Evolutionary conservation across 1,140 invertebrate species (phyloP), one percentile per base, ranked within the genome.

Genomic region (Acyrthosiphon pisum): DNA sequence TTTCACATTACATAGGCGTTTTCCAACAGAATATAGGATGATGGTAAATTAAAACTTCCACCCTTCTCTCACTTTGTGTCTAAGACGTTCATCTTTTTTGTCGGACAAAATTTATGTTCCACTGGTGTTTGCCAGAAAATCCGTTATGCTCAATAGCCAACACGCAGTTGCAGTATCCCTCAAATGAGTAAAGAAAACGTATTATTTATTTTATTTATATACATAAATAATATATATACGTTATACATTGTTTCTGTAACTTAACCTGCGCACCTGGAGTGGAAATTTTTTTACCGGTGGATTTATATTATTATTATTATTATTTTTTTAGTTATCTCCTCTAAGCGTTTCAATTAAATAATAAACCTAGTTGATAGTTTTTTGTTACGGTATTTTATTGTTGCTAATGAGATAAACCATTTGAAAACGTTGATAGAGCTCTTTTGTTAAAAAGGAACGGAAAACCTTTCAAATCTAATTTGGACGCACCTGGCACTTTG

Each of bases 381-480:
- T 76, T n/a, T n/a, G 4, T 56, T 56, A 56, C 14, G n/a, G 46
- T 87, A 53, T 89, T 48, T 37, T 89, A 41, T 89, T 89, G 35
- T 56, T 56, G 22, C 18, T 89, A 87, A 87, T 48, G 46, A 87
- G 30, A 87, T 35, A 87, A 87, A 48, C 46, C 37, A 87, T 87
- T 35, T 89, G 23, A 56, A 89, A 89, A 89, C 26, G 9, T 56
- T 41, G n/a, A 56, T 56, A 89, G 88, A 89, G 23, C 26, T 56
- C n/a, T 56, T 89, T 56, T 53, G 35, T 56, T 56, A 37, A 56
- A 53, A 35, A 89, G 48, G 7, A 89, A 89, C 11, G 50, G 48
- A 89, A 56, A 89, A 89, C 48, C 50, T 89, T 89, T 56, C 35
- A 56, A 89, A 89, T 89, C 22, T 89, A 89, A 89, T 89, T 89